phyloP scores from a whole-genome alignment of 2,113 vertebrate species.

The Hyperopisus bebe region DNA sequence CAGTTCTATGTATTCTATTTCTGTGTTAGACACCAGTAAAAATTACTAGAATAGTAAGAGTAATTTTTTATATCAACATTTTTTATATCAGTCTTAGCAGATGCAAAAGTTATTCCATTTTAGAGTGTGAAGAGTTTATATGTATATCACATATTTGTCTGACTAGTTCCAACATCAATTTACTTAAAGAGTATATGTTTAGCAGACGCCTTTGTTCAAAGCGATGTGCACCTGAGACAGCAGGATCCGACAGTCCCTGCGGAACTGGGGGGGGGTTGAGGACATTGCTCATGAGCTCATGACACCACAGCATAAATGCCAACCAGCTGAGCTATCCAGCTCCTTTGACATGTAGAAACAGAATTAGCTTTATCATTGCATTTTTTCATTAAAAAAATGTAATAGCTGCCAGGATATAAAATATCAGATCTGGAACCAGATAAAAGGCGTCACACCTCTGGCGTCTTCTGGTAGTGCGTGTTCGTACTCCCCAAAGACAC shows the following conservation, averaged over 20 bases:
- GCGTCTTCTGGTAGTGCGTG: neutral
- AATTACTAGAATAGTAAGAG: neutral
- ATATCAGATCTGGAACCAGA: neutral
- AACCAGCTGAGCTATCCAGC: neutral
- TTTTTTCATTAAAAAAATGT: neutral
- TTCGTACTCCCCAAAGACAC: neutral
- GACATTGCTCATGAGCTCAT: neutral
- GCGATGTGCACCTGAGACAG: neutral
- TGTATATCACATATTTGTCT: neutral
- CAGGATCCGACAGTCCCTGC: neutral
- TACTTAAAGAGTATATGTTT: neutral
- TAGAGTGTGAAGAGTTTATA: neutral
- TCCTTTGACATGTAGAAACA: neutral
- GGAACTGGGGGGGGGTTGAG: neutral
- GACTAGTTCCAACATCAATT: neutral
- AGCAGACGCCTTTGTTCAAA: neutral
- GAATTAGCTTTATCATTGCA: neutral
- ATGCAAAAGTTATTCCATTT: neutral
- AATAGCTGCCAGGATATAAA: neutral
- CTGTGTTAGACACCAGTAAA: neutral
- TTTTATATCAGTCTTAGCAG: neutral
- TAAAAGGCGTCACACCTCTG: neutral
- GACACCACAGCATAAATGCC: neutral
- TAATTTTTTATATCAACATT: neutral
- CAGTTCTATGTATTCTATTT: neutral